These are phyloP conservation scores for Tragelaphus oryx DNA, from an alignment of 2,797 vertebrate genomes.

Conservation along the genomic window DNA sequence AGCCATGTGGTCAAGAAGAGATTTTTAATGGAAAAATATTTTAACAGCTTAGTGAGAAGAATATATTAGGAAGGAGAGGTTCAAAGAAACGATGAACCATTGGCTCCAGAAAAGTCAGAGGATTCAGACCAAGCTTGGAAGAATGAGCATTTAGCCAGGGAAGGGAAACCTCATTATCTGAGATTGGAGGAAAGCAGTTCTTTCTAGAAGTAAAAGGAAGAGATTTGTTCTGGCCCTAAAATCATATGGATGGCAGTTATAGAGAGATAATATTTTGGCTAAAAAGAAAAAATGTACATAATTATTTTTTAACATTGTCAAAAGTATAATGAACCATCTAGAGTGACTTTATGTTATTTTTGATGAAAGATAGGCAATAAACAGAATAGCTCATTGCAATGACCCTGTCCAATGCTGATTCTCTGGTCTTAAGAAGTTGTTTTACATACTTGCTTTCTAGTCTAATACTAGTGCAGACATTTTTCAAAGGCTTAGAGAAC, in stretches of 20 bases:
- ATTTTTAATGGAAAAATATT: not conserved
- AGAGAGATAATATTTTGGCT: not conserved
- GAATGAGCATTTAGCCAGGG: not conserved
- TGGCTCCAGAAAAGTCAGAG: not conserved
- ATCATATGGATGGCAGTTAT: not conserved
- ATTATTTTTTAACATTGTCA: not conserved
- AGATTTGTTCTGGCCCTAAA: not conserved
- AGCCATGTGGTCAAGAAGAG: not conserved
- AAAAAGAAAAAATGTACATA: not conserved
- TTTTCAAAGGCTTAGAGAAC: not conserved
- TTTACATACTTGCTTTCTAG: not conserved
- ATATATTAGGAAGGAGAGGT: not conserved
- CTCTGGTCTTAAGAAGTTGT: not conserved
- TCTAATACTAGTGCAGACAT: not conserved
- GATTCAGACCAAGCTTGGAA: not conserved
- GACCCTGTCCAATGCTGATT: not conserved
- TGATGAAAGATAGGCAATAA: not conserved
- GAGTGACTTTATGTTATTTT: not conserved
- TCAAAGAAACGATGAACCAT: not conserved
- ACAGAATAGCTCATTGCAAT: not conserved
- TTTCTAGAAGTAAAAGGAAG: not conserved
- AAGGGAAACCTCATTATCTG: not conserved
- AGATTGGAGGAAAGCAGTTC: not conserved
- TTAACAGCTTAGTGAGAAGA: not conserved
- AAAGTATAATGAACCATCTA: not conserved